Base-by-base conservation (phyloP, 2,797 vertebrate genomes). In the Chelon labrosus region DNA sequence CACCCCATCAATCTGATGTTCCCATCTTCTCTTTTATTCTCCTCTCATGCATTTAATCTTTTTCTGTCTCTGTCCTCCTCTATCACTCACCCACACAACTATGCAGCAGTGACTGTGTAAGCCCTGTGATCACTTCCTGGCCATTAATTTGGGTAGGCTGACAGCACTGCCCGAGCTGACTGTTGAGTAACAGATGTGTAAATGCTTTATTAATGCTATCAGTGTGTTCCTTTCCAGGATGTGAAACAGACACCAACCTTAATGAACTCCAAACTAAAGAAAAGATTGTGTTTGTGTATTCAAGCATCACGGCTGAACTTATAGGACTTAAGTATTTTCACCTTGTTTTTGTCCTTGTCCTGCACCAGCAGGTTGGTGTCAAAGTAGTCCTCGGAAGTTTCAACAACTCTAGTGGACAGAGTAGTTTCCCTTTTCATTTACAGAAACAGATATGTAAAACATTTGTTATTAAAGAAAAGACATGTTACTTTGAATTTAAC, bases 201-300 rank as follows among this genome's bases (percentile, higher is more conserved):
- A 85, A 90, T 90, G 80, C 80, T 87, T 93, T 92, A 93, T 91
- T 90, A 86, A 92, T 93, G 83, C 83, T 82, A 81, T 86, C 80
- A 84, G 78, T 41, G 57, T 80, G 79, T 80, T 73, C 61, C 59
- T 54, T 83, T 67, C 59, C 76, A 66, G 69, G 82, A 84, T 79
- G 49, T 79, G 46, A 79, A 88, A 73, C 65, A 90, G 87, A 75
- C 85, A 75, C 64, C 83, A 42, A 69, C 77, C 83, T 90, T 75
- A 84, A 84, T 91, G 68, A 85, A 82, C 60, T 62, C 61, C n/a
- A 37, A 6, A 44, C 6, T 39, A 12, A 56, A 66, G 22, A 66
- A 50, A 62, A 35, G 49, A 49, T 20, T n/a, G 22, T 4, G 5
- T 53, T 14, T 53, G 16, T 53, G 10, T 59, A 37, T 63, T 57